Evolutionary conservation across 2,113 vertebrate genomes (phyloP).

Genomic region (Phoxinus phoxinus): DNA sequence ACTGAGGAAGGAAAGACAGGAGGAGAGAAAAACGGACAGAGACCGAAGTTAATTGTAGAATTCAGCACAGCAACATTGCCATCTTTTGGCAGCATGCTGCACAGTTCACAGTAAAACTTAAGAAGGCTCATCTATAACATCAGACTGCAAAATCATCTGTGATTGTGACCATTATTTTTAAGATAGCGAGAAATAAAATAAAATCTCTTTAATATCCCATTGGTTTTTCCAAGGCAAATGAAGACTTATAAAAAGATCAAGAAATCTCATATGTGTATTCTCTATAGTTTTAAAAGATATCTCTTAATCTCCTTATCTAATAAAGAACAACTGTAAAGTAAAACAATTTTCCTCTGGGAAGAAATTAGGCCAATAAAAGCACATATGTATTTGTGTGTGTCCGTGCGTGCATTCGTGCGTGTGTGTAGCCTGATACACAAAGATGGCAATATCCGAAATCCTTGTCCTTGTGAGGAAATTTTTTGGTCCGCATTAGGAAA

Average conservation of each 20-base stretch:
- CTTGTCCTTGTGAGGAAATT: no score
- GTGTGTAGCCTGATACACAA: no score
- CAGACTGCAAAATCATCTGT: not conserved
- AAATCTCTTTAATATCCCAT: not conserved
- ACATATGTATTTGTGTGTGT: not conserved
- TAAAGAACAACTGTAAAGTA: not conserved
- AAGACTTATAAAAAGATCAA: not conserved
- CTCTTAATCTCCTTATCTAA: not conserved
- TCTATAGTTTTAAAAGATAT: not conserved
- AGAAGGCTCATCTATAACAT: not conserved
- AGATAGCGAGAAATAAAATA: not conserved
- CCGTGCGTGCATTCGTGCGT: no score
- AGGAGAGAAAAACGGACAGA: constrained; percentile 56
- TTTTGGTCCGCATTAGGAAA: no score
- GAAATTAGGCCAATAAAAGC: not conserved
- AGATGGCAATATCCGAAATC: no score
- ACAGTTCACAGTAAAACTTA: constrained; percentile 59
- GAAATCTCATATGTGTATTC: not conserved
- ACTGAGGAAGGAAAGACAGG: constrained; percentile 23
- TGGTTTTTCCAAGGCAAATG: not conserved
- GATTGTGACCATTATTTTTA: not conserved
- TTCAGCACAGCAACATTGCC: constrained; percentile 94
- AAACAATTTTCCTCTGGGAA: not conserved
- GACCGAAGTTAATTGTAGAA: constrained; percentile 66
- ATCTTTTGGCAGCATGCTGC: constrained; percentile 86